Evolutionary conservation across 2,113 vertebrate species (phyloP).

Genomic region (Hippocampus comes): DNA sequence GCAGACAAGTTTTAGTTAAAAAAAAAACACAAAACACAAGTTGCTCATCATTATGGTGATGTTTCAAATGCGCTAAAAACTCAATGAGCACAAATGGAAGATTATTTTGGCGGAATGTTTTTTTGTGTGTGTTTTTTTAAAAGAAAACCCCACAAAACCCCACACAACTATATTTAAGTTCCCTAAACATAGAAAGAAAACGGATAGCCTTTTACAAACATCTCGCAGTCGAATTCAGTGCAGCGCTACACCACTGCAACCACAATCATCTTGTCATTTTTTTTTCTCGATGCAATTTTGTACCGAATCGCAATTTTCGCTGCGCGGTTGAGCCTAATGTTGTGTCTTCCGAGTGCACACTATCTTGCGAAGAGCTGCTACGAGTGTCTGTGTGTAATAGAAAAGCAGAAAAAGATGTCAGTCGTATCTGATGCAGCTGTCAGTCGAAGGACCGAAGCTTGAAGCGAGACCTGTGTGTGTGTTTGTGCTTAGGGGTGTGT

Average conservation of each 20-base stretch:
- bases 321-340: background rate
- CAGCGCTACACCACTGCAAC: background rate
- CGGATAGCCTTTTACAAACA: background rate
- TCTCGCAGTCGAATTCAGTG: background rate
- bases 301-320: background rate
- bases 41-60: no score
- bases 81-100: no score
- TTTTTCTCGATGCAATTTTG: background rate
- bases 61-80: no score
- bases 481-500: background rate
- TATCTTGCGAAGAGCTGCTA: background rate
- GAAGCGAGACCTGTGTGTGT: conserved; percentile 3
- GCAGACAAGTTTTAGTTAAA: no score
- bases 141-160: no score
- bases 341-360: background rate
- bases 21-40: no score
- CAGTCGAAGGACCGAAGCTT: conserved; percentile 35
- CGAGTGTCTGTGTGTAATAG: conserved; percentile 6
- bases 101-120: no score
- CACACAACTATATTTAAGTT: no score
- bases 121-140: no score
- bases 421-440: conserved; percentile 50
- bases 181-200: no score
- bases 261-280: background rate
- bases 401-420: conserved; percentile 38